These are phyloP conservation scores for Gymnoscopelus braueri DNA, from an alignment of 2,797 vertebrate genomes.

Conservation along the genomic window DNA sequence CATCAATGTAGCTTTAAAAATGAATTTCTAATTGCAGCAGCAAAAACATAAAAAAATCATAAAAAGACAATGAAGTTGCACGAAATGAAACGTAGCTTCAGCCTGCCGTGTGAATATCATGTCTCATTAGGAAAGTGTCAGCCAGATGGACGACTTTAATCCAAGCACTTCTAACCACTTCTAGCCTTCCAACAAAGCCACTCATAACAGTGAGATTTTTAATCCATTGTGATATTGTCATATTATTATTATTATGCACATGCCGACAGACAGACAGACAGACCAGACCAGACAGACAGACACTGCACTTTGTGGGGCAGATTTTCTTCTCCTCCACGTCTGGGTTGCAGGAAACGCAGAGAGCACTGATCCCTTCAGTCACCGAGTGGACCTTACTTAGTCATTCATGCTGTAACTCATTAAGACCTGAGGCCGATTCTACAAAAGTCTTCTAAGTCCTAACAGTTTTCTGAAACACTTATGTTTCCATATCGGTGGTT, in stretches of 20 bases:
- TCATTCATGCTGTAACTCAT: conserved; percentile 44
- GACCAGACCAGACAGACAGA: conserved; percentile 7
- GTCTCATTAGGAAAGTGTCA: conserved; percentile 27
- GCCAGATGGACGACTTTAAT: conserved; percentile 36
- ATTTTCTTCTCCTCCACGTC: conserved; percentile 31
- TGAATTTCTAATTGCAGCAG: conserved; percentile 44
- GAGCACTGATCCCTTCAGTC: conserved; percentile 39
- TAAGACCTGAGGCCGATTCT: background rate
- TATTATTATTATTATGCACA: conserved; percentile 72
- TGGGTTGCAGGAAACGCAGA: conserved; percentile 28
- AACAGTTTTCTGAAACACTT: no score
- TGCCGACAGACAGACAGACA: background rate
- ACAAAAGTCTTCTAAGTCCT: no score
- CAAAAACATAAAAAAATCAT: conserved; percentile 15
- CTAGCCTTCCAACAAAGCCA: conserved; percentile 45
- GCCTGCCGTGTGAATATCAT: conserved; percentile 13
- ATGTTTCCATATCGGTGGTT: no score
- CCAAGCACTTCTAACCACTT: conserved; percentile 61
- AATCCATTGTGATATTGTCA: conserved; percentile 38
- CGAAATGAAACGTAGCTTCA: conserved; percentile 4
- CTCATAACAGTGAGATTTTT: conserved; percentile 26
- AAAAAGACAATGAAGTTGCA: conserved; percentile 21
- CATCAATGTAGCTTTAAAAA: conserved; percentile 75
- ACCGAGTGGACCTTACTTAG: conserved; percentile 33
- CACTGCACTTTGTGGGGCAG: conserved; percentile 33